These are phyloP conservation scores for Hydroisotoma schaefferi DNA, from an alignment of 2,888 invertebrate species.

Conservation along the genomic window DNA sequence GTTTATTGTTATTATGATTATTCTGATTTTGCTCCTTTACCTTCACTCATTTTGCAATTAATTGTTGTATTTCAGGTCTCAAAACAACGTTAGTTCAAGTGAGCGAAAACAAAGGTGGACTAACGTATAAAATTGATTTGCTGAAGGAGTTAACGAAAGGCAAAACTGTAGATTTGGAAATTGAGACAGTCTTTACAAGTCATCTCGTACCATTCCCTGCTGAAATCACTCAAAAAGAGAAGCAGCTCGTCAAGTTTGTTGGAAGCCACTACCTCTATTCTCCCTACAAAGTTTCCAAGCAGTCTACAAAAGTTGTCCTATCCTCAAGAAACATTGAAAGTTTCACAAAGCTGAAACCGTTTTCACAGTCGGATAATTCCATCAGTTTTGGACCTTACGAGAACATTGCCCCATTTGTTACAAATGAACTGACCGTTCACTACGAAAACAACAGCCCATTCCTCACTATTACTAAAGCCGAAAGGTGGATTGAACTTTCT, in stretches of 20 bases:
- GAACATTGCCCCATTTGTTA: conserved; percentile 61
- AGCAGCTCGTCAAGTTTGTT: conserved; percentile 82
- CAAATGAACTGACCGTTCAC: conserved; percentile 57
- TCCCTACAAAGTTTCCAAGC: conserved; percentile 74
- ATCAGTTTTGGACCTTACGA: conserved; percentile 86
- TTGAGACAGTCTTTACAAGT: conserved; percentile 74
- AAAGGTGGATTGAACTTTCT: conserved; percentile 88
- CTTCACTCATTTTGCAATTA: not conserved
- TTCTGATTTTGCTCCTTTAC: not conserved
- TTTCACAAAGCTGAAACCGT: conserved; percentile 77
- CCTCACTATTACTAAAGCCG: conserved; percentile 81
- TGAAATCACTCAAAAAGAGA: conserved; percentile 85
- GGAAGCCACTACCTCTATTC: conserved; percentile 80
- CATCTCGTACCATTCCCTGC: conserved; percentile 78
- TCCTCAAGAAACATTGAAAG: conserved; percentile 76
- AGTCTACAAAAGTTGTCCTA: conserved; percentile 74
- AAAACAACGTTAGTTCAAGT: conserved; percentile 32
- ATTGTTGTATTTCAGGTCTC: conserved; percentile 20
- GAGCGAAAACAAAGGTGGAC: conserved; percentile 22
- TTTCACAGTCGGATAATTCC: conserved; percentile 70
- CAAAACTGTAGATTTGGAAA: conserved; percentile 51
- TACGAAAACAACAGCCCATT: conserved; percentile 97
- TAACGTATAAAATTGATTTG: conserved; percentile 37
- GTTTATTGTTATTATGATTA: too few relatives aligned
- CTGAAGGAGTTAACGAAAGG: conserved; percentile 33